Base-by-base conservation (phyloP, 2,888 invertebrate genomes). In the Magallana nippona region DNA sequence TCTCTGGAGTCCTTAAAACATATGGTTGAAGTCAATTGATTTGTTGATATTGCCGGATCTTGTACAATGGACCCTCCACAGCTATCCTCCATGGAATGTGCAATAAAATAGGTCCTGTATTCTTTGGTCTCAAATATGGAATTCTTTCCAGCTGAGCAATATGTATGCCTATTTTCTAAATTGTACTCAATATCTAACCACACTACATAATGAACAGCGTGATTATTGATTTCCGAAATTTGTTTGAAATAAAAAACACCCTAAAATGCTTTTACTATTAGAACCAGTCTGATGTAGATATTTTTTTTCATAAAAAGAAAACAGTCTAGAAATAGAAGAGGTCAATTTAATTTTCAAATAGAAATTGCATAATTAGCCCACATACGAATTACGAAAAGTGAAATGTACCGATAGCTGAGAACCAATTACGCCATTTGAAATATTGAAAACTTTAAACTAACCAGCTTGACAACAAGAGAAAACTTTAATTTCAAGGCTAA, bases 401-500 rank as follows among this genome's bases (percentile, higher is more conserved):
- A 71, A 71, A 71, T 27, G 71, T 27, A 71, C 27, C 27, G 27
- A 71, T n/a, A 27, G 27, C 22, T 22, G 32, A 71, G 27, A 71
- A 27, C 27, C 71, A 71, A 71, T 71, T 32, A 71, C 15, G 27
- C 32, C 44, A 44, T 44, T 32, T 71, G 71, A 71, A 71, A 71
- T 71, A 22, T 71, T 71, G 22, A 71, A 71, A 71, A 27, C 15
- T 27, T 27, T 44, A 44, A 44, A 44, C 44, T 44, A 44, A 44
- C 22, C n/a, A n/a, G 60, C n/a, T 60, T n/a, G 17, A n/a, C 60
- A 8, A 60, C n/a, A n/a, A 60, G n/a, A 60, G 60, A 60, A 32
- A 71, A 71, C 71, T 71, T 71, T 22, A 71, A 71, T 32, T 71
- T 71, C 71, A 71, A 71, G 71, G 71, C 71, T 32, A 71, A 71